Percentiles rank a stretch among this genome's conserved stretches.
Conservation (phyloP, 1,140 invertebrate species). For the Belonocnema kinseyi region DNA sequence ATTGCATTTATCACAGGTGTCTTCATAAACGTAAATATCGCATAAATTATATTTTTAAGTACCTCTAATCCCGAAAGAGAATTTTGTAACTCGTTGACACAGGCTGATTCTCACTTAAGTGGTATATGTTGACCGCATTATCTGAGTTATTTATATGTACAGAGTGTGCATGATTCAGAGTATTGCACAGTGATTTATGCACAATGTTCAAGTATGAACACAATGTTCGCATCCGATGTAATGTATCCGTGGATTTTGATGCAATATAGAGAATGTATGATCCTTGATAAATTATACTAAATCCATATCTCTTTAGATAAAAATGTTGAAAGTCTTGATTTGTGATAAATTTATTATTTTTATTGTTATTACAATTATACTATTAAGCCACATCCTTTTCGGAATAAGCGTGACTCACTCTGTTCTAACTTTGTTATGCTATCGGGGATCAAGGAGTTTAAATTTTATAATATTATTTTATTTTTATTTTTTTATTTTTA, state of each 20-base stretch:
- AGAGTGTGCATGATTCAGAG: slow-evolving; percentile 22
- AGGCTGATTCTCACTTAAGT: slow-evolving; percentile 16
- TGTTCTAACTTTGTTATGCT: no score
- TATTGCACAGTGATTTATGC: slow-evolving; percentile 12
- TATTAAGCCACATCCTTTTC: no score
- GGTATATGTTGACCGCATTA: slow-evolving; percentile 22
- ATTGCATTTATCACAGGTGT: no score
- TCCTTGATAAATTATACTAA: neutral
- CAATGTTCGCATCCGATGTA: slow-evolving; percentile 7
- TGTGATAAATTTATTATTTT: no score
- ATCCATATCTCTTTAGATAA: neutral
- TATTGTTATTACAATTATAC: no score
- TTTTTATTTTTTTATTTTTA: no score
- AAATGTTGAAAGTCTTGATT: neutral
- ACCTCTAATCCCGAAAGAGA: neutral
- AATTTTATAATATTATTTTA: no score
- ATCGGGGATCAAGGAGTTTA: no score
- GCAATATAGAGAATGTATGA: neutral
- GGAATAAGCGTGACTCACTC: no score
- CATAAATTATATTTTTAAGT: neutral
- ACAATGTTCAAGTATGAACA: slow-evolving; percentile 9
- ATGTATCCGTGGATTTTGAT: neutral
- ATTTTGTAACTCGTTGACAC: slow-evolving; percentile 22
- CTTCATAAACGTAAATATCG: no score
- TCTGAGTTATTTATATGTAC: slow-evolving; percentile 24